Percentiles rank a stretch among this genome's conserved stretches.
phyloP scores from a whole-genome alignment of 2,797 vertebrate genomes.

The Leptoclinus maculatus region DNA sequence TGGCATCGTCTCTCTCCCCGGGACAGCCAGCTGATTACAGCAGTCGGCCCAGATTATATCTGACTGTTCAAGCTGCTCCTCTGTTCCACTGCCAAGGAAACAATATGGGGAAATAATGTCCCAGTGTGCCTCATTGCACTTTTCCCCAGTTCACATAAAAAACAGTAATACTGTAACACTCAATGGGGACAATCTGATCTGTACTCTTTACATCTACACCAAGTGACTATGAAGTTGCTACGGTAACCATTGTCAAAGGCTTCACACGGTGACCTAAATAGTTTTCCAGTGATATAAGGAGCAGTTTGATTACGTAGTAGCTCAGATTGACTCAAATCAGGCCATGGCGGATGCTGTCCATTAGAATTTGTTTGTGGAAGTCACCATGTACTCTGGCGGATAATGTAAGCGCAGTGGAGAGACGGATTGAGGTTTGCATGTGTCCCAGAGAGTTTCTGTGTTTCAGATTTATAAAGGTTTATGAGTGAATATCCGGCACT shows the following conservation, averaged over 20 bases:
- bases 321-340: conserved; percentile 29
- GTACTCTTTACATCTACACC: not conserved
- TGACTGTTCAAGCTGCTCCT: conserved; percentile 45
- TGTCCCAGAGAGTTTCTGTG: conserved; percentile 65
- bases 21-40: conserved; percentile 61
- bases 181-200: conserved; percentile 13
- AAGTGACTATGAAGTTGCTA: conserved; percentile 23
- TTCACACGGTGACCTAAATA: conserved; percentile 18
- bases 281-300: conserved; percentile 8
- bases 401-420: conserved; percentile 21
- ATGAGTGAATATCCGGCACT: conserved; percentile 73
- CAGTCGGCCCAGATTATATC: conserved; percentile 59
- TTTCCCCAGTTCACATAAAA: conserved; percentile 36
- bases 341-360: conserved; percentile 7
- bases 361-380: conserved; percentile 20
- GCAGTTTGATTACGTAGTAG: conserved; percentile 5
- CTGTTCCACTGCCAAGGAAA: conserved; percentile 55
- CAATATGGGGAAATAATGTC: conserved; percentile 35
- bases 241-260: conserved; percentile 2
- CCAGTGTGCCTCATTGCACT: conserved; percentile 29
- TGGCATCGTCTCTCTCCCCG: conserved; percentile 26
- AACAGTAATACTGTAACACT: conserved; percentile 28
- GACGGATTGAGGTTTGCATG: conserved; percentile 75
- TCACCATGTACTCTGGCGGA: conserved; percentile 14
- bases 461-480: conserved; percentile 78